A percentile compares a stretch with the other conserved stretches of the same genome.
Evolutionary conservation across 2,797 vertebrate species (phyloP).

Genomic region (Enteromius argenteus): DNA sequence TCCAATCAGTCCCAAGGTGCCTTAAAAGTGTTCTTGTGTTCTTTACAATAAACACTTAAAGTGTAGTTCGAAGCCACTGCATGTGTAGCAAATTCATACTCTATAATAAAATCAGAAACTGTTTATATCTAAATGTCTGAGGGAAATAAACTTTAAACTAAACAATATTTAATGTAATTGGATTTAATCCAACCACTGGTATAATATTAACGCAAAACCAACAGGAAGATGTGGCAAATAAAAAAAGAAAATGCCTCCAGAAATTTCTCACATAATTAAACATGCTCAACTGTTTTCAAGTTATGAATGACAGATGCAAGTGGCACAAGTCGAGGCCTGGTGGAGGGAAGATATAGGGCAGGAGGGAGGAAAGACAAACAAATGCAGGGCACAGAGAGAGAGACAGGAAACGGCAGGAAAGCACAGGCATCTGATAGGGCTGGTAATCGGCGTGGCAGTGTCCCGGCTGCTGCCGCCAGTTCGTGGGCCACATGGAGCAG

Average conservation of each 20-base stretch:
- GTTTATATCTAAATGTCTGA: background rate
- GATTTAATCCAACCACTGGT: background rate
- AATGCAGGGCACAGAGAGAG: conserved; percentile 46
- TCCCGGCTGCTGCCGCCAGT: conserved; percentile 66
- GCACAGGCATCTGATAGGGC: conserved; percentile 71
- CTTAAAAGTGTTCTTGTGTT: background rate
- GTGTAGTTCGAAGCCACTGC: background rate
- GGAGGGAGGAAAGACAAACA: conserved; percentile 56
- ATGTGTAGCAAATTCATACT: background rate
- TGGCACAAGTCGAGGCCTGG: conserved; percentile 41
- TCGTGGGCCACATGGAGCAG: conserved; percentile 69
- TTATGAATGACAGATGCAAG: background rate
- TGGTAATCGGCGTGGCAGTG: conserved; percentile 68
- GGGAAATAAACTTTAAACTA: conserved; percentile 8
- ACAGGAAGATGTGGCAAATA: background rate
- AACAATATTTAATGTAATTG: background rate
- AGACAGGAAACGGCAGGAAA: conserved; percentile 71
- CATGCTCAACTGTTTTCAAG: background rate
- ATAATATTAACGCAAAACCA: background rate
- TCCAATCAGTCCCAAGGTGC: background rate
- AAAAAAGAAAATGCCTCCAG: background rate
- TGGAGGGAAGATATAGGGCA: conserved; percentile 61
- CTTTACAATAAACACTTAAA: background rate
- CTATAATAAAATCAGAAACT: background rate
- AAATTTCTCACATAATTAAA: background rate